phyloP scores from a whole-genome alignment of 2,888 invertebrate genomes.

The Amphimallon solstitiale region DNA sequence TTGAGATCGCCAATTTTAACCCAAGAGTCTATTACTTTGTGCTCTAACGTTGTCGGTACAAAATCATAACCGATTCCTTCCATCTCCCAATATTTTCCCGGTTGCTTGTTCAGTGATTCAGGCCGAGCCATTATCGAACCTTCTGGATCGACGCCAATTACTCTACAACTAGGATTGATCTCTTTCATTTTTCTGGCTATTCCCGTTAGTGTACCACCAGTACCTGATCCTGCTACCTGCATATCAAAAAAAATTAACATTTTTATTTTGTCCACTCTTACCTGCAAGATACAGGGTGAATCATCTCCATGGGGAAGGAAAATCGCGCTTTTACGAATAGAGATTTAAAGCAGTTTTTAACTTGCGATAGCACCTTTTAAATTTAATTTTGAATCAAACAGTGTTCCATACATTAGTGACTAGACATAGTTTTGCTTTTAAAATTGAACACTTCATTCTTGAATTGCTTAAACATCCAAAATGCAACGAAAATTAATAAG shows the following conservation, averaged over 20 bases:
- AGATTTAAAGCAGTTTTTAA: too few species aligned
- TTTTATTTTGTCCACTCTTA: too few species aligned
- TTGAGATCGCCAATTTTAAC: slow-evolving; percentile 83
- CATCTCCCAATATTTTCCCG: slow-evolving; percentile 82
- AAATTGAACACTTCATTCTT: too few species aligned
- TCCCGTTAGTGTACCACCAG: slow-evolving; percentile 96
- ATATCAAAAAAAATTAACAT: not conserved
- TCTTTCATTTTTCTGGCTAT: slow-evolving; percentile 93
- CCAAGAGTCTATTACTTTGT: slow-evolving; percentile 86
- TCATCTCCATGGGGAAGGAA: too few species aligned
- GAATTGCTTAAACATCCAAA: too few species aligned
- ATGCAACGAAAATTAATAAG: too few species aligned
- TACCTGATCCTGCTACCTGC: slow-evolving; percentile 82
- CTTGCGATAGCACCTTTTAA: too few species aligned
- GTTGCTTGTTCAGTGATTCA: slow-evolving; percentile 75
- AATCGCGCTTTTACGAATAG: too few species aligned
- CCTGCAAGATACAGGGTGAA: too few species aligned
- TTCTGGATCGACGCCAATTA: slow-evolving; percentile 91
- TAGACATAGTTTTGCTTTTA: too few species aligned
- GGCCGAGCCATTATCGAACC: slow-evolving; percentile 92
- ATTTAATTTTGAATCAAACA: too few species aligned
- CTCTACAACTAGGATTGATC: slow-evolving; percentile 77
- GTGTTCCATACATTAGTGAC: too few species aligned
- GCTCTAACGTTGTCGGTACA: slow-evolving; percentile 88
- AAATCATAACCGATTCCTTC: slow-evolving; percentile 97